Evolutionary conservation across 2,113 vertebrate genomes (phyloP), one percentile per base, ranked within the genome.

Genomic region (Colaptes auratus): DNA sequence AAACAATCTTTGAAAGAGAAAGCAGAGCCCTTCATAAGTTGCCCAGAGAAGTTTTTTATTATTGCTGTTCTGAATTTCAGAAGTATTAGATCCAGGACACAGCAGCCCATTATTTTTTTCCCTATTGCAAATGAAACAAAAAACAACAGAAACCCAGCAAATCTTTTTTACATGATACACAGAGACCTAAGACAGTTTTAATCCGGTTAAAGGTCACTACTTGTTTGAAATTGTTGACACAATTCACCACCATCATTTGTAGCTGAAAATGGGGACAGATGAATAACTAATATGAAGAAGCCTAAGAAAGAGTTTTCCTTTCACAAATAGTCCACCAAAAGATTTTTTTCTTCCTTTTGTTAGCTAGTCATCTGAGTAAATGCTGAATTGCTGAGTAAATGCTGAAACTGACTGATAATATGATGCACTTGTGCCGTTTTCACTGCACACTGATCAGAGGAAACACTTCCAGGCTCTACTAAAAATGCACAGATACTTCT

Each of bases 351-450:
- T 36, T 63, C 12, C 71, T 83, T 82, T 76, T 30, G 61, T 74
- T 60, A 70, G 28, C n/a, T 39, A 44, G 4, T 7, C 4, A 64
- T 11, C 44, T 56, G 20, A 66, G 31, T 58, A 80, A 48, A 25
- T 31, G 36, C 6, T 35, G 23, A 71, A 59, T 70, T 55, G 39
- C 44, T 56, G 20, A 66, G 33, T 58, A 80, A 48, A 25, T 31
- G 36, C 6, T 35, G 23, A 79, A 75, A 39, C 20, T 39, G 58
- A 24, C 59, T 39, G 61, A 46, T 27, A 55, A 52, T 7, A 46
- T 3, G 16, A 66, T 0, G 0, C 14, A 61, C 27, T 61, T 35
- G 27, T 5, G 31, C n/a, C 4, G 2, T 66, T 74, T 72, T 74
- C 48, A 44, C 7, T 31, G 30, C 44, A 19, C 16, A 2, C 0